Evolutionary conservation across 2,113 vertebrate species (phyloP), one percentile per base, ranked within the genome.

Genomic region (Corythoichthys intestinalis): DNA sequence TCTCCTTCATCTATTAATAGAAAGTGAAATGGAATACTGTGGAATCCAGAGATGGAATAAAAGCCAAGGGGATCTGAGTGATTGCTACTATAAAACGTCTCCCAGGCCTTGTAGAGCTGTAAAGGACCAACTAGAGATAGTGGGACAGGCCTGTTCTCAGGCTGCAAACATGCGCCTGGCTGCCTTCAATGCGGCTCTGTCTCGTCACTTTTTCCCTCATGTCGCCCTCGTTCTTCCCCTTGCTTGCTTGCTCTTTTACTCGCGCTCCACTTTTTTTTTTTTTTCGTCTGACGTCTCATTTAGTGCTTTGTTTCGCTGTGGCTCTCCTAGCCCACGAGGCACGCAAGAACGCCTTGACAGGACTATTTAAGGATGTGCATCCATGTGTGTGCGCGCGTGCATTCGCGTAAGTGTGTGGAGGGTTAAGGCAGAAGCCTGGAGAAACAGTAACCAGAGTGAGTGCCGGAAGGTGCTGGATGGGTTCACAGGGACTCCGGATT

Each of bases 391-490:
- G 60, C 64, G 20, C 60, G 66, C 48, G 56, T 59, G 57, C 64
- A 59, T 67, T 63, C 48, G 70, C 65, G 67, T 50, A 71, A 46
- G 62, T 54, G 66, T 61, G 71, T 49, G 67, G 49, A 47, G 52
- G 70, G 66, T 77, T 76, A 71, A 69, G 74, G 73, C 69, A 73
- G 77, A 84, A 72, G 74, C 78, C 85, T 78, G 75, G 69, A 70
- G 80, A 85, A 83, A 86, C 85, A 85, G 84, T 87, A 91, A 90
- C 84, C 86, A 86, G 85, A 87, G 79, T 86, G 66, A 73, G 76
- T 79, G 74, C 77, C 71, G 70, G 79, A 86, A 63, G 61, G 84
- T 89, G 86, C 84, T 28, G 48, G 84, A 76, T 73, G 78, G 80
- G 84, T 81, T 88, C 81, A 83, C 65, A 76, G 76, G 64, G 83